Evolutionary conservation across 92 coral and sea anemone species (phyloP).

Genomic region (Blastomussa wellsi): DNA sequence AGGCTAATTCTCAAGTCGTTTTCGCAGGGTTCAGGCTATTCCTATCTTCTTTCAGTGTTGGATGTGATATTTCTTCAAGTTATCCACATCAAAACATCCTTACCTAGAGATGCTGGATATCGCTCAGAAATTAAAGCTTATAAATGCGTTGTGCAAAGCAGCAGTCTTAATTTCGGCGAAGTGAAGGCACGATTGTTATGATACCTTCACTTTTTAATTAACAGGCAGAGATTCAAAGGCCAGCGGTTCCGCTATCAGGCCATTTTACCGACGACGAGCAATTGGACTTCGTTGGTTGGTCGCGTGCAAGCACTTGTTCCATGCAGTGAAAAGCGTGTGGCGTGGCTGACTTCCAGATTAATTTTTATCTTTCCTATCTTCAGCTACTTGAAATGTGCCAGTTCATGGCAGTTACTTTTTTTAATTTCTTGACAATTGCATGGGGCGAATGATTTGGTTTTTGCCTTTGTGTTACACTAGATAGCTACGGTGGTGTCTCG

Average conservation of each 20-base stretch:
- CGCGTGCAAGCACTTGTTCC: slow-evolving; percentile 15
- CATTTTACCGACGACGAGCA: not conserved
- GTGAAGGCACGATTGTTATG: not conserved
- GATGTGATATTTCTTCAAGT: not conserved
- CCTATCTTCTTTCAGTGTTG: not conserved
- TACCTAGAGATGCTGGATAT: not conserved
- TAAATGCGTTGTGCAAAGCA: not conserved
- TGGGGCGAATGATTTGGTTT: not conserved
- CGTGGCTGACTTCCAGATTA: slow-evolving; percentile 37
- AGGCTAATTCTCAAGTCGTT: no score
- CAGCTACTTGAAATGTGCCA: not conserved
- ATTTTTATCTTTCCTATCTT: slow-evolving; percentile 6
- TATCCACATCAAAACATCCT: not conserved
- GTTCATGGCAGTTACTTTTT: not conserved
- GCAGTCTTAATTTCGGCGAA: not conserved
- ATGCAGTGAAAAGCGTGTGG: slow-evolving; percentile 39
- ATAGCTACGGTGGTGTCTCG: not conserved
- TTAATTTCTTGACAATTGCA: not conserved
- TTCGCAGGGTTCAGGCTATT: not conserved
- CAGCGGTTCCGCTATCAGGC: not conserved
- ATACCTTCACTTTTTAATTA: not conserved
- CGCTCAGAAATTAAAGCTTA: slow-evolving; percentile 10
- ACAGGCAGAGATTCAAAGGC: not conserved
- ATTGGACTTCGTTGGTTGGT: not conserved
- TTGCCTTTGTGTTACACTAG: not conserved